phyloP scores from a whole-genome alignment of 2,797 vertebrate species.

The Sebastes vulpes region DNA sequence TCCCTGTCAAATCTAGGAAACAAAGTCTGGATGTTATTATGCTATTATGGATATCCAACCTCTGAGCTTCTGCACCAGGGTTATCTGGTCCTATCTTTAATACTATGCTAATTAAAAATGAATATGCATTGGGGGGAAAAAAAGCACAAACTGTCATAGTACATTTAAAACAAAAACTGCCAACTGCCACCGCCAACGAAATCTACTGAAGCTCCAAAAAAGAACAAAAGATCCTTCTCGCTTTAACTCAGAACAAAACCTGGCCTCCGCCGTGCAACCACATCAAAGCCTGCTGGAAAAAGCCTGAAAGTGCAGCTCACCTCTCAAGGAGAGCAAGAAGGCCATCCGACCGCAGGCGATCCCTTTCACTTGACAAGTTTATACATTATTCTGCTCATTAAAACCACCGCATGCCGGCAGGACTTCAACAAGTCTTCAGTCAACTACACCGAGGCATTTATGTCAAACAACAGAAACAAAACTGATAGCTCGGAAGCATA shows the following conservation, averaged over 20 bases:
- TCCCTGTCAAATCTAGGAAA: constrained; percentile 49
- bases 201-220: constrained; percentile 32
- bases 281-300: constrained; percentile 71
- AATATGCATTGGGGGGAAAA: constrained; percentile 41
- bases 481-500: constrained; percentile 15
- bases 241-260: constrained; percentile 58
- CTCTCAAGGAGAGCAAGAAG: constrained; percentile 81
- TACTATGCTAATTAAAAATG: constrained; percentile 55
- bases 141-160: constrained; percentile 34
- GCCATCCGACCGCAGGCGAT: constrained; percentile 88
- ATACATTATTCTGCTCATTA: constrained; percentile 96
- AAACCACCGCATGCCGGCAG: constrained; percentile 85
- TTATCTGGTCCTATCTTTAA: constrained; percentile 53
- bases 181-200: constrained; percentile 50
- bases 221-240: constrained; percentile 65
- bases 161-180: constrained; percentile 43
- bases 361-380: constrained; percentile 92
- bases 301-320: constrained; percentile 64
- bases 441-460: constrained; percentile 45
- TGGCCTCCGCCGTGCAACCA: constrained; percentile 50
- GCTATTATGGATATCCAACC: constrained; percentile 42
- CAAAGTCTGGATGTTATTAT: constrained; percentile 41
- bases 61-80: constrained; percentile 46
- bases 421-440: constrained; percentile 80
- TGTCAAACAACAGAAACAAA: constrained; percentile 48